Base-by-base conservation (phyloP, 2,888 invertebrate genomes). In the Hydriomena furcata region DNA sequence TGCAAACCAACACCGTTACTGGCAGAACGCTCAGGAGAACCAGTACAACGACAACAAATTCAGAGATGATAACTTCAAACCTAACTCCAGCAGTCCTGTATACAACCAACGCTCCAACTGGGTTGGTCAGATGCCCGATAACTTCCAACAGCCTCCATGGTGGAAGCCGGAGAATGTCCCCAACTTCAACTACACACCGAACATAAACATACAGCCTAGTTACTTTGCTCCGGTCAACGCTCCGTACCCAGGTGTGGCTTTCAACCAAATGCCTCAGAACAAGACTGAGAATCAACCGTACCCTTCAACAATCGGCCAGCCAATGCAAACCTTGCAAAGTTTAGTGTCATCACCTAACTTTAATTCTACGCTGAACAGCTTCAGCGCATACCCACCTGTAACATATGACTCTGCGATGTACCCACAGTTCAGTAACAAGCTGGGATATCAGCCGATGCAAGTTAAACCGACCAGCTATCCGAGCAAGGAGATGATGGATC, bases 1-100 rank as follows among this genome's bases (percentile, higher is more conserved):
- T 63, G 90, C 89, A 1, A 89, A 89, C 61, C 90, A 90, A 46
- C 86, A 84, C 63, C 76, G 84, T 5, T 81, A 88, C 67, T 88
- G 88, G 88, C 87, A 86, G 48, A 74, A 53, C 38, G 77, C 81
- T 1, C 87, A 83, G 28, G 88, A 88, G 0, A 79, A 61, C 30
- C 85, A 83, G 38, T 71, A 73, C 25, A 72, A 65, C 42, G 88
- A 87, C 5, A 88, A 89, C 59, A 82, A 88, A 54, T 88, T 87
- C 55, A 65, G 83, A 24, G 87, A 88, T 10, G 86, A 87, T 11
- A 76, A 52, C 27, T 75, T 79, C 45, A 77, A 78, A 13, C 60
- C 65, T 0, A 65, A 59, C 40, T 55, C 50, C 30, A 56, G 55
- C 43, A 59, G 47, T 36, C 52, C 70, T 0, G 45, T 68, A 31